Evolutionary conservation across 1,140 invertebrate genomes (phyloP).

Genomic region (Uloborus diversus): DNA sequence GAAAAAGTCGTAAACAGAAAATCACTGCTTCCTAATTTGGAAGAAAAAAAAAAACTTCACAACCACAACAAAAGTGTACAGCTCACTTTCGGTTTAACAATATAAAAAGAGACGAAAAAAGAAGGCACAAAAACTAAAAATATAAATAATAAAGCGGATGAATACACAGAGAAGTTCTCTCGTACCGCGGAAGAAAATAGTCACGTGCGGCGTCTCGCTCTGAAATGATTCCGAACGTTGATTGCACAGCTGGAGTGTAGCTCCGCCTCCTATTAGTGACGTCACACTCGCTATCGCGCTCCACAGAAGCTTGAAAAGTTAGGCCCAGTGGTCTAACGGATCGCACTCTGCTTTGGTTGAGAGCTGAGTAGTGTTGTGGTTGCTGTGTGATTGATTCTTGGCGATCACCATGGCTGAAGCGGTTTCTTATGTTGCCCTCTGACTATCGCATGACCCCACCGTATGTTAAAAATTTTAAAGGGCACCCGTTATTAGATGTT

Average conservation of each 20-base stretch:
- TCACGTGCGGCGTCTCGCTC: neutral
- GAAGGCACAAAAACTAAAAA: no score
- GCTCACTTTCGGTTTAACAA: no score
- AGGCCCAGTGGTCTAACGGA: constrained; percentile 43
- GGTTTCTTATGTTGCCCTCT: no score
- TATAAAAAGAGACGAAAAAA: no score
- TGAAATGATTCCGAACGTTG: neutral
- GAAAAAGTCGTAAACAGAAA: no score
- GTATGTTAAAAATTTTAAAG: neutral
- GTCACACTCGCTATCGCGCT: constrained; percentile 32
- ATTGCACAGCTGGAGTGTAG: constrained; percentile 31
- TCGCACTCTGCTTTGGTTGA: constrained; percentile 35
- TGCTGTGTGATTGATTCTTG: neutral
- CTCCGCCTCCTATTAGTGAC: constrained; percentile 21
- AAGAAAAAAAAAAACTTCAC: no score
- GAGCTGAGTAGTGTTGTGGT: constrained; percentile 1
- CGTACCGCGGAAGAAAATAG: neutral
- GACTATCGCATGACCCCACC: no score
- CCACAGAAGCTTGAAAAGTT: constrained; percentile 53
- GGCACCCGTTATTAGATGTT: constrained; percentile 29
- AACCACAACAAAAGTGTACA: no score
- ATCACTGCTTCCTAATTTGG: no score
- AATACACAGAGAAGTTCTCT: neutral
- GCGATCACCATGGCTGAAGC: no score
- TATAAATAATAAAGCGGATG: no score